Base-by-base conservation (phyloP, 37 sponge, comb jelly and placozoan species). In the Amphimedon queenslandica region DNA sequence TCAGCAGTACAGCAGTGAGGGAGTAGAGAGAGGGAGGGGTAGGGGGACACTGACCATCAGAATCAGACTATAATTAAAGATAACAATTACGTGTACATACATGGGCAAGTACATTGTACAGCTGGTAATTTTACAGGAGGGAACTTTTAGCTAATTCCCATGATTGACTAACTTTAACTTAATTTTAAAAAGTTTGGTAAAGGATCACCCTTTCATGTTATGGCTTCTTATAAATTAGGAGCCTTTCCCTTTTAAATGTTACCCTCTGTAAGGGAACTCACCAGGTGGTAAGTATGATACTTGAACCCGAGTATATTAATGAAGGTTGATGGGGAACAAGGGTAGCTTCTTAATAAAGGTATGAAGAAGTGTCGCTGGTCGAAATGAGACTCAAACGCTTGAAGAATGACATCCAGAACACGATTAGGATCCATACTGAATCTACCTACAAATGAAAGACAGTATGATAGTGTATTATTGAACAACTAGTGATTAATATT, bases 381-480 rank as follows among this genome's bases (percentile, higher is more conserved):
- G 40, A 84, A 66, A 36, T 90, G 87, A 67, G 82, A 84, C 76
- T 94, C 93, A 77, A 89, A 88, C 5, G 93, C 88, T 65, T 98
- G 93, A 80, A 95, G 69, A 4, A 94, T 82, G 10, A 98, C 63
- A 79, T 98, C 99, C 53, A 98, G 69, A 16, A 98, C 99, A 53
- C 99, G 80, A 75, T 94, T 98, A 20, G 99, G 99, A 39, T 98
- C 99, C 55, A 98, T 79, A 41, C 80, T 86, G 76, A 98, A 98
- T 21, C 86, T 88, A 42, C 96, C 96, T 91, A 61, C 3, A 61
- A 4, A 51, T 23, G 42, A 57, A 57, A 67, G 30, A 38, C 58
- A 55, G 27, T 43, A 33, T 34, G 21, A 71, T 5, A 18, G 8
- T 13, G 20, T 31, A 31, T 63, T 31, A 31, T 23, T 23, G n/a